Evolutionary conservation across 2,797 vertebrate species (phyloP), one percentile per base, ranked within the genome.

Genomic region (Protosalanx chinensis): DNA sequence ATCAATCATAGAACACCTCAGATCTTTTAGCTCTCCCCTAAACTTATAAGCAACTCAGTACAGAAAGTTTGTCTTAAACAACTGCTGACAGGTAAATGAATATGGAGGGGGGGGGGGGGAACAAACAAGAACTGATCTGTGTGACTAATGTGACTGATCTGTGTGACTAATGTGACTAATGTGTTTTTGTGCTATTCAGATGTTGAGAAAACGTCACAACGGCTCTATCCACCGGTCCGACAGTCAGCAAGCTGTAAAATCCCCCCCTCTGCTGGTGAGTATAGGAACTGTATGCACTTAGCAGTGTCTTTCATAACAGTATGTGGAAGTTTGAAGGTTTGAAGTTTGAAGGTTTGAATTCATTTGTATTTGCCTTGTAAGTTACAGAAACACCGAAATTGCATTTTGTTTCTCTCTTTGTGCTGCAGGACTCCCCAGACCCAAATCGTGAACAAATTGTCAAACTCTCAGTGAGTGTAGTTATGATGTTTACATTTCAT

Each of bases 221-320:
- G 95, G 94, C 59, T 89, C 94, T 70, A 85, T 97, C 82, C 94
- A 94, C 77, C 91, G 94, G 53, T 93, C 95, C 0, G 96, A 96
- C 87, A 97, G 94, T 88, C 96, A 98, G 90, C 97, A 98, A 88
- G 92, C 95, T 79, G 95, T 98, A 85, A 99, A 98, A 82, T 98
- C 97, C 0, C 96, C 97, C 30, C 96, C 96, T 0, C 87, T 99
- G 84, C 93, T 98, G 91, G 97, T 99, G 83, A 93, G 93, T 29
- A 32, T 46, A 0, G 7, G 58, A 0, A 77, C 2, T 7, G 18
- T 35, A 62, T 0, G 41, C 16, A 56, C 51, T n/a, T n/a, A 7
- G 6, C 51, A n/a, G 10, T 4, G 51, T 56, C 51, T 56, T 56
- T 68, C 8, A 8, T 33, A 41, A 60, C 16, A 41, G 16, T 12